phyloP scores from a whole-genome alignment of 2,888 invertebrate genomes.

The Drosophila pegasa region DNA sequence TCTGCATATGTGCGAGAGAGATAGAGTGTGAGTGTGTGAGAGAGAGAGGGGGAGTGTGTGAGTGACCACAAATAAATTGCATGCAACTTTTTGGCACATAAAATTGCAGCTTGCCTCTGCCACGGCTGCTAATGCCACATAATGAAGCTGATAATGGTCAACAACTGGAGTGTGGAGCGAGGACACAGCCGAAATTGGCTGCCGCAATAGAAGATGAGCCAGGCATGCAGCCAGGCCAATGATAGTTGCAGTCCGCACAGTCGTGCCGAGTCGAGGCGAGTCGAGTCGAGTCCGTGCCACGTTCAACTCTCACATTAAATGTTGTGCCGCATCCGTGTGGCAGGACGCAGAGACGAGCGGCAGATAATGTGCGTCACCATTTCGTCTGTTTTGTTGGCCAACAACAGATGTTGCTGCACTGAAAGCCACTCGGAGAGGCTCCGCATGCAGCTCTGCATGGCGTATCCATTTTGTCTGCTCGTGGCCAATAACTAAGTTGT shows the following conservation, averaged over 20 bases:
- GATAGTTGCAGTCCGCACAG: neutral
- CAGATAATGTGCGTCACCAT: conserved; percentile 65
- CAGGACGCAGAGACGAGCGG: neutral
- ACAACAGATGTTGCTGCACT: conserved; percentile 29
- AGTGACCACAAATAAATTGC: conserved; percentile 67
- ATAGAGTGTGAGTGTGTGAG: neutral
- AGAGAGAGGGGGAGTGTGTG: conserved; percentile 1
- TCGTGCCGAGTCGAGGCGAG: no score
- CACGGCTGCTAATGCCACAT: conserved; percentile 72
- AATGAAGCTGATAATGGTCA: conserved; percentile 79
- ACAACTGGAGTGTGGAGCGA: conserved; percentile 20
- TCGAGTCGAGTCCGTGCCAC: conserved; percentile 27
- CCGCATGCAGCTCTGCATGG: conserved; percentile 3
- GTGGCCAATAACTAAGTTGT: conserved; percentile 68
- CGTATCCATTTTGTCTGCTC: conserved; percentile 32
- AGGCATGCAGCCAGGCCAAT: conserved; percentile 22
- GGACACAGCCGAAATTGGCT: conserved; percentile 31
- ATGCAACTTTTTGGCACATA: conserved; percentile 73
- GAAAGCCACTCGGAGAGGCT: conserved; percentile 23
- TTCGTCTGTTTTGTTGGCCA: conserved; percentile 43
- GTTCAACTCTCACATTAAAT: conserved; percentile 61
- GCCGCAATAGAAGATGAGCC: conserved; percentile 27
- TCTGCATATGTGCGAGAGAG: conserved; percentile 5
- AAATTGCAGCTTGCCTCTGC: conserved; percentile 48
- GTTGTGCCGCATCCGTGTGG: conserved; percentile 29